phyloP scores from a whole-genome alignment of 2,797 vertebrate genomes.

The Tokudaia tokunoshimensis region DNA sequence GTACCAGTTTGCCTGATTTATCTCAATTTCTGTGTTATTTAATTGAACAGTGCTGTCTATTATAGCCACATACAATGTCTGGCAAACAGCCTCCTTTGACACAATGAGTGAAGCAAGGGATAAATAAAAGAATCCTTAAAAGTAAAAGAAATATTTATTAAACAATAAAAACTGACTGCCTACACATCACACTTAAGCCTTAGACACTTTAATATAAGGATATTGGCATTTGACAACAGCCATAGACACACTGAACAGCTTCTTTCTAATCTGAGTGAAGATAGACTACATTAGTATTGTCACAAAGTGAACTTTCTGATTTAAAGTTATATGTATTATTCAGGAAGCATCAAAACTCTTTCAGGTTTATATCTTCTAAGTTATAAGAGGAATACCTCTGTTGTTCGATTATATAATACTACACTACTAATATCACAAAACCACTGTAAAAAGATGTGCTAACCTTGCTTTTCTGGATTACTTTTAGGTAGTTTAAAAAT shows the following conservation, averaged over 20 bases:
- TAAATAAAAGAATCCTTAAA: background rate
- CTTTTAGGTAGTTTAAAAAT: slow-evolving; percentile 20
- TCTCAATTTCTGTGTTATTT: background rate
- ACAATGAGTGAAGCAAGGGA: background rate
- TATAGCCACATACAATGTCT: background rate
- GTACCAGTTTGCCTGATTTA: too few relatives aligned
- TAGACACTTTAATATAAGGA: background rate
- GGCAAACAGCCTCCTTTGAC: background rate
- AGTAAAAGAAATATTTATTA: background rate
- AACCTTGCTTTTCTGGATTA: slow-evolving; percentile 20
- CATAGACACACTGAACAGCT: background rate
- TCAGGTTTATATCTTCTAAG: background rate
- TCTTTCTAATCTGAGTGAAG: background rate
- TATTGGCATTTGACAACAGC: background rate
- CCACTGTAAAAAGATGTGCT: background rate
- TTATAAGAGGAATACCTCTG: background rate
- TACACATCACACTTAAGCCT: background rate
- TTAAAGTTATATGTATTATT: background rate
- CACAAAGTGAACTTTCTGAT: background rate
- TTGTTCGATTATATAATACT: background rate
- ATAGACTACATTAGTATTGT: background rate
- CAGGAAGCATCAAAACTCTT: background rate
- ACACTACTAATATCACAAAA: background rate
- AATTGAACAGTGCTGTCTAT: background rate
- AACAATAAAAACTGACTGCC: background rate